A percentile compares a stretch with the other conserved stretches of the same genome.
These are phyloP conservation scores for Rhizoglyphus robini DNA, from an alignment of 1,140 invertebrate genomes.

Conservation along the genomic window DNA sequence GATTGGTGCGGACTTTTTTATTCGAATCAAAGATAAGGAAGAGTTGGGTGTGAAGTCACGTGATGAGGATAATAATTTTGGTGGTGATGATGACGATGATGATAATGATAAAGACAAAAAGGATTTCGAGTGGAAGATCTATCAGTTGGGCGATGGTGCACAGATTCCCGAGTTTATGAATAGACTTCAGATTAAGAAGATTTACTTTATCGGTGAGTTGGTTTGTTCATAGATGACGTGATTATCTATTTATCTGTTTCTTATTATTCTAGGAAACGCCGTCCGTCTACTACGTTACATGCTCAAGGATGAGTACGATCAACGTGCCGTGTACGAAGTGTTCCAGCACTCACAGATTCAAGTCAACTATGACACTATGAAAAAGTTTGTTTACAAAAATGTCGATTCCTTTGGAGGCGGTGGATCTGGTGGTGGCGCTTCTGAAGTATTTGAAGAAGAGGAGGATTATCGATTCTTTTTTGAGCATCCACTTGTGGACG, in stretches of 20 bases:
- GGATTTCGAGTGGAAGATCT: not conserved
- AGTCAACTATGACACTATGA: slow-evolving; percentile 3
- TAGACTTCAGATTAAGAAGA: not conserved
- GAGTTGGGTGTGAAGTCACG: not conserved
- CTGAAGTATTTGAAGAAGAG: not conserved
- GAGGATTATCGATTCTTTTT: not conserved
- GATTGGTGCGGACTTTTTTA: slow-evolving; percentile 4
- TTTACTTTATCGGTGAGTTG: slow-evolving; percentile 2
- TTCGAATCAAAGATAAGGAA: slow-evolving; percentile 1
- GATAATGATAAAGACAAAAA: not conserved
- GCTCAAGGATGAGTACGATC: slow-evolving; percentile 6
- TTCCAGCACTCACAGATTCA: not conserved
- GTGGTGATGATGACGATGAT: not conserved
- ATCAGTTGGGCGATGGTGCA: not conserved
- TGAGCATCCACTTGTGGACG: slow-evolving; percentile 2
- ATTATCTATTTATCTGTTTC: no score
- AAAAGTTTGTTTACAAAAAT: slow-evolving; percentile 2
- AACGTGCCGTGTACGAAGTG: not conserved
- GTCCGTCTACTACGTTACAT: slow-evolving; percentile 6
- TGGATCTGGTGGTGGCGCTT: not conserved
- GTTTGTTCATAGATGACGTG: no score
- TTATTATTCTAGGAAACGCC: no score
- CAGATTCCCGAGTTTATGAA: not conserved
- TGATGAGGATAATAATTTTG: no score
- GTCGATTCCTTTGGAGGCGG: not conserved